A percentile compares a stretch with the other conserved stretches of the same genome.
Evolutionary conservation across 2,797 vertebrate species (phyloP).

Genomic region (Furcifer pardalis): DNA sequence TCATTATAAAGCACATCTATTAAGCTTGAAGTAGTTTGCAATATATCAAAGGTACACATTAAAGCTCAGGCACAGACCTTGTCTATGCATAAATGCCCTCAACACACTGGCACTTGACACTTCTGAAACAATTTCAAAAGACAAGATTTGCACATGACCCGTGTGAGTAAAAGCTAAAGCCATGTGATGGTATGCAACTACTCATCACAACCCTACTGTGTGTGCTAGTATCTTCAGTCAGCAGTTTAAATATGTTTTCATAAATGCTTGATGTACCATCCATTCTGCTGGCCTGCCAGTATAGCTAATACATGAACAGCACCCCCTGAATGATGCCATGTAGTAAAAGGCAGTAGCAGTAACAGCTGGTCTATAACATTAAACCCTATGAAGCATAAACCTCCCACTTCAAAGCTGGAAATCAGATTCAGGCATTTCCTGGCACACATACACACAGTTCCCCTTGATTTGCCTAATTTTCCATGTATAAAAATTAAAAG

Average conservation of each 20-base stretch:
- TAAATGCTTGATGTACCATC: neutral
- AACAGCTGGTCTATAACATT: neutral
- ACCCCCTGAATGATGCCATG: neutral
- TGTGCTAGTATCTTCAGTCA: neutral
- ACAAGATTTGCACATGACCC: neutral
- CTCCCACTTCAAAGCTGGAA: neutral
- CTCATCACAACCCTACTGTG: too few relatives aligned
- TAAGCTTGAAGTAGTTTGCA: neutral
- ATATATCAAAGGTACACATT: constrained; percentile 1
- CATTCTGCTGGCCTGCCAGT: neutral
- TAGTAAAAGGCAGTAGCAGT: neutral
- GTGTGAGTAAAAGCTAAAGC: neutral
- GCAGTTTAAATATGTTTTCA: neutral
- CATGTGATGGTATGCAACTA: neutral
- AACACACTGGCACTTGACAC: neutral
- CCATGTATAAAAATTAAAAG: neutral
- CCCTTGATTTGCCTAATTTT: neutral
- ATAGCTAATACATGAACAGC: neutral
- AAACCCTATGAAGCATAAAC: neutral
- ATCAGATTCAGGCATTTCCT: neutral
- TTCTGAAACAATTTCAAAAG: neutral
- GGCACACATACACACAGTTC: too few relatives aligned
- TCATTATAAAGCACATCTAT: constrained; percentile 4
- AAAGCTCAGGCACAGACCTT: neutral
- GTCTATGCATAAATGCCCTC: neutral